Conservation (phyloP, 2,797 vertebrate genomes). For the Adelosebastes latens region DNA sequence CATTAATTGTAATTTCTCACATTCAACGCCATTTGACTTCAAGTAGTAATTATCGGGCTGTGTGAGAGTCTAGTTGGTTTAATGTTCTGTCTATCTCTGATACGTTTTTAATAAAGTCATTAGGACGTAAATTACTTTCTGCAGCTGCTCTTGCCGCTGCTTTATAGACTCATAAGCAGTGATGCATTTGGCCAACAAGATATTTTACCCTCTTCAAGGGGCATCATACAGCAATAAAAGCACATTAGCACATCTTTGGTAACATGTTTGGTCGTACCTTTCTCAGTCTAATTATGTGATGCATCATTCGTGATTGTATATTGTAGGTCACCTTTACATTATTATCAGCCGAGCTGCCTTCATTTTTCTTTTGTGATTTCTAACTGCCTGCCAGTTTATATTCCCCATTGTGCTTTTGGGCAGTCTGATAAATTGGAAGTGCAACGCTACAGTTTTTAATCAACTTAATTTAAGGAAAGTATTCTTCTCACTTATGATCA, state of each 20-base stretch:
- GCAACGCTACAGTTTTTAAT: constrained; percentile 13
- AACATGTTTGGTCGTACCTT: constrained; percentile 52
- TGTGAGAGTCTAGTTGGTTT: constrained; percentile 56
- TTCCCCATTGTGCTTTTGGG: not conserved
- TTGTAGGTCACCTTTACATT: constrained; percentile 63
- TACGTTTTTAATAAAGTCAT: constrained; percentile 80
- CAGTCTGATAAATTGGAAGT: constrained; percentile 20
- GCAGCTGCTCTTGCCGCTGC: constrained; percentile 69
- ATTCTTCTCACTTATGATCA: constrained; percentile 19
- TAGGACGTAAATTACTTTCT: constrained; percentile 74
- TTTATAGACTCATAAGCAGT: constrained; percentile 74
- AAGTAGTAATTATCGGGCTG: constrained; percentile 66
- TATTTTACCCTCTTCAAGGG: constrained; percentile 64
- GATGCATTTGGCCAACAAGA: constrained; percentile 72
- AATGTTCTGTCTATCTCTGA: constrained; percentile 74
- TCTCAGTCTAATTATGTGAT: constrained; percentile 48
- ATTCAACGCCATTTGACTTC: constrained; percentile 61
- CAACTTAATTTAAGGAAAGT: constrained; percentile 14
- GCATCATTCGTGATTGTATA: constrained; percentile 42
- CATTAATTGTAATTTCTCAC: constrained; percentile 60
- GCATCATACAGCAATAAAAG: constrained; percentile 57
- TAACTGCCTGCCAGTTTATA: constrained; percentile 15
- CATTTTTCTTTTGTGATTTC: constrained; percentile 20
- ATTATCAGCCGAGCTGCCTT: constrained; percentile 26
- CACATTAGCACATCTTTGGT: constrained; percentile 58